phyloP scores from a whole-genome alignment of 2,797 vertebrate species.

The Chrysocyon brachyurus region DNA sequence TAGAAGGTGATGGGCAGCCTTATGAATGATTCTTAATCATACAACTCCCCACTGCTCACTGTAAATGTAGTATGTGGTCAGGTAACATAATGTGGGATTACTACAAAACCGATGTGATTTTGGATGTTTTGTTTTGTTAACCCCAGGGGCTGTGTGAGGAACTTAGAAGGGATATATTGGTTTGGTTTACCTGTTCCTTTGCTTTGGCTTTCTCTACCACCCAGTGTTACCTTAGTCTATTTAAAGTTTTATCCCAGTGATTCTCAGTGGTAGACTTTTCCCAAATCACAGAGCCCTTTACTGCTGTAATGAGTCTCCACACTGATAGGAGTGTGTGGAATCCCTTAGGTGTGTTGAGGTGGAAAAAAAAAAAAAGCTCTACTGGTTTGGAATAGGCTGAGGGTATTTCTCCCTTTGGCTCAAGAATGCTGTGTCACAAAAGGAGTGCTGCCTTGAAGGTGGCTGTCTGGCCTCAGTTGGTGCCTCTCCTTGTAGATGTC shows the following conservation, averaged over 20 bases:
- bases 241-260: slow-evolving; percentile 61
- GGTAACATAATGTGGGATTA: not conserved
- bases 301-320: slow-evolving; percentile 63
- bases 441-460: slow-evolving; percentile 3
- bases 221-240: not conserved
- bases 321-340: slow-evolving; percentile 32
- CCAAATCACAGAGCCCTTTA: slow-evolving; percentile 54
- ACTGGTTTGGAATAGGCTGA: slow-evolving; percentile 50
- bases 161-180: not conserved
- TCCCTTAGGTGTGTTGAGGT: slow-evolving; percentile 70
- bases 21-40: slow-evolving; percentile 27
- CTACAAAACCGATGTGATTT: slow-evolving; percentile 16
- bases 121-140: slow-evolving; percentile 28
- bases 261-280: slow-evolving; percentile 68
- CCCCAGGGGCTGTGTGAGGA: slow-evolving; percentile 21
- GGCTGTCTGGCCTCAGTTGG: not conserved
- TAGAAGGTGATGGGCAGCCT: slow-evolving; percentile 13
- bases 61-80: slow-evolving; percentile 8
- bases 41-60: not conserved
- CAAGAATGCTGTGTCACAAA: not conserved
- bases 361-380: slow-evolving; percentile 24
- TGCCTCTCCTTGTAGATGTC: not conserved
- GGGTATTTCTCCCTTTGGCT: slow-evolving; percentile 9
- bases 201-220: slow-evolving; percentile 46
- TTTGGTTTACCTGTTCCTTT: slow-evolving; percentile 38